These are phyloP conservation scores for Bombylius discolor DNA, from an alignment of 2,888 invertebrate species.

Conservation along the genomic window DNA sequence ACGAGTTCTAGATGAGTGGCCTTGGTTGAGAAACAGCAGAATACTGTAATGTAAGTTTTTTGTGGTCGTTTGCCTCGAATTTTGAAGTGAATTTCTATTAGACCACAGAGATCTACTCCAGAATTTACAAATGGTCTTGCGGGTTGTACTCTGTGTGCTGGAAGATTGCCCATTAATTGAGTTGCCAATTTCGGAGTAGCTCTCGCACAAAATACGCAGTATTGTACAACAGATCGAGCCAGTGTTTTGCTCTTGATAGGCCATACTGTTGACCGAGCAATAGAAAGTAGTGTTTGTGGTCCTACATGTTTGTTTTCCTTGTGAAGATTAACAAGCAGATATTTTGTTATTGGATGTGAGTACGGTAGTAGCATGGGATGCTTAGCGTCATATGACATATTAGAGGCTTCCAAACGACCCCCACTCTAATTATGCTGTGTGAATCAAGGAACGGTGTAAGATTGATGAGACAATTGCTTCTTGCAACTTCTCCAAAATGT, in stretches of 20 bases:
- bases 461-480: no score
- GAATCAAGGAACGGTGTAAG: no score
- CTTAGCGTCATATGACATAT: conserved; percentile 12
- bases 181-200: conserved; percentile 4
- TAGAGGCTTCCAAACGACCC: conserved; percentile 16
- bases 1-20: no score
- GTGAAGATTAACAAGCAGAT: conserved; percentile 1
- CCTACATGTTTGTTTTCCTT: conserved; percentile 8
- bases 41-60: no score
- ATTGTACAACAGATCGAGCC: conserved; percentile 9
- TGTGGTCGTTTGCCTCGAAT: no score
- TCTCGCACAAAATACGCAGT: conserved; percentile 15
- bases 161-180: conserved; percentile 20
- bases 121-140: conserved; percentile 8
- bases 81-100: no score
- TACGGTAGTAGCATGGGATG: conserved; percentile 7
- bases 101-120: conserved; percentile 9
- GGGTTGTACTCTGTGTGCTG: conserved; percentile 9
- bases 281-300: conserved; percentile 8
- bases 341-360: conserved; percentile 5
- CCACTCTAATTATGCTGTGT: no score
- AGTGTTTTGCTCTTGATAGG: conserved; percentile 12
- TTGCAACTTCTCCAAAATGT: no score
- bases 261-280: conserved; percentile 17
- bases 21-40: no score